Percentiles rank a stretch among this genome's conserved stretches.
Conservation (phyloP, 2,797 vertebrate species). For the Gastrophryne carolinensis region DNA sequence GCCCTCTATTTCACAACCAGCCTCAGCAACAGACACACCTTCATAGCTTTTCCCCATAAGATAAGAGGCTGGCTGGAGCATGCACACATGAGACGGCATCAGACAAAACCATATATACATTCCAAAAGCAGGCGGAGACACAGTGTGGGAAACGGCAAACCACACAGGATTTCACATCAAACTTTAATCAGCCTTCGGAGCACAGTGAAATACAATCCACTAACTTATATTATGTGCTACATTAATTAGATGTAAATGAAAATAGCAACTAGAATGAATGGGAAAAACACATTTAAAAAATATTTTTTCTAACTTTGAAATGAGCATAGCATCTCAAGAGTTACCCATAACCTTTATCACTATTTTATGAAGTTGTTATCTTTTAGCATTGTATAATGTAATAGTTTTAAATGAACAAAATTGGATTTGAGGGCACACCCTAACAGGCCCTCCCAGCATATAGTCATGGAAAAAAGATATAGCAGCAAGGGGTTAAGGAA, state of each 20-base stretch:
- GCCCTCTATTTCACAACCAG: slow-evolving; percentile 45
- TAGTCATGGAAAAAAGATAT: too few species aligned
- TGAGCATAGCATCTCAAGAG: too few species aligned
- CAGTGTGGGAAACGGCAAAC: slow-evolving; percentile 36
- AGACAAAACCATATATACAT: slow-evolving; percentile 16
- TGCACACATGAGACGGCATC: not conserved
- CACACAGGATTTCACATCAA: slow-evolving; percentile 12
- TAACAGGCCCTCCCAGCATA: too few species aligned
- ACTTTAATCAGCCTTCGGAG: slow-evolving; percentile 19
- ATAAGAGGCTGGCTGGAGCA: slow-evolving; percentile 20
- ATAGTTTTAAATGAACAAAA: too few species aligned
- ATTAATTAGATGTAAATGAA: slow-evolving; percentile 20
- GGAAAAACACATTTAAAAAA: too few species aligned
- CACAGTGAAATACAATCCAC: slow-evolving; percentile 21
- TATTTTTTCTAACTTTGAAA: too few species aligned
- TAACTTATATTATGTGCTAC: slow-evolving; percentile 1
- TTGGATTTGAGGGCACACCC: too few species aligned
- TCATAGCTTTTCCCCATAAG: slow-evolving; percentile 13
- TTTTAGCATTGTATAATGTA: too few species aligned
- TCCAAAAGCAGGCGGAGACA: slow-evolving; percentile 19
- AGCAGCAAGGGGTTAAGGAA: too few species aligned
- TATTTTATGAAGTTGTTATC: too few species aligned
- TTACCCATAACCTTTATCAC: too few species aligned
- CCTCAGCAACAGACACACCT: slow-evolving; percentile 33
- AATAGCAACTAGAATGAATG: not conserved